A percentile compares a stretch with the other conserved stretches of the same genome.
Evolutionary conservation across 2,888 invertebrate genomes (phyloP).

Genomic region (Lasius platythorax): DNA sequence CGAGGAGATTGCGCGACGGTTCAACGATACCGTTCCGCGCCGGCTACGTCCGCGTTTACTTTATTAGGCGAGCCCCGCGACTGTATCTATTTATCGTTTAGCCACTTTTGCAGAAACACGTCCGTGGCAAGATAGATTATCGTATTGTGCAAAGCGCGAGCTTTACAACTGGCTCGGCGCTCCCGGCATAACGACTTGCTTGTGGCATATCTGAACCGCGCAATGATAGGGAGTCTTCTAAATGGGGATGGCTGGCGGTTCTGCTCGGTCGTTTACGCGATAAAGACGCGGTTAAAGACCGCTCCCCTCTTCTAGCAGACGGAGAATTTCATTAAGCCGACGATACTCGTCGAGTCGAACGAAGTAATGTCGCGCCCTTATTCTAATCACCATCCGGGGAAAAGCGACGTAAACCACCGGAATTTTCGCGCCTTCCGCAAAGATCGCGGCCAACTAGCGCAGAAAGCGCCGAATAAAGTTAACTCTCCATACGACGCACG

Average conservation of each 20-base stretch:
- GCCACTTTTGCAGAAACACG: slow-evolving; percentile 64
- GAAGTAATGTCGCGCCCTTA: slow-evolving; percentile 64
- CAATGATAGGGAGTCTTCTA: slow-evolving; percentile 67
- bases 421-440: slow-evolving; percentile 52
- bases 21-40: slow-evolving; percentile 36
- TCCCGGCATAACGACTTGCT: slow-evolving; percentile 64
- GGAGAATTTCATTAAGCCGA: slow-evolving; percentile 73
- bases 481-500: not conserved
- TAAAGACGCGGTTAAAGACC: slow-evolving; percentile 68
- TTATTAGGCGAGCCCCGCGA: slow-evolving; percentile 17
- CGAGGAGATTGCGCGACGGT: slow-evolving; percentile 31
- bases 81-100: slow-evolving; percentile 62
- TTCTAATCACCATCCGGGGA: slow-evolving; percentile 53
- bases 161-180: slow-evolving; percentile 34
- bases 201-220: slow-evolving; percentile 64
- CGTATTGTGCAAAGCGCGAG: slow-evolving; percentile 44
- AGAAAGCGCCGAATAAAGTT: slow-evolving; percentile 12
- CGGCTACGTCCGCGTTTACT: slow-evolving; percentile 7
- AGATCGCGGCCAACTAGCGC: slow-evolving; percentile 25
- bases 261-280: slow-evolving; percentile 68
- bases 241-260: slow-evolving; percentile 69
- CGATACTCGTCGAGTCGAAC: slow-evolving; percentile 65
- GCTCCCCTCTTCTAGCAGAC: slow-evolving; percentile 62
- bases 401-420: slow-evolving; percentile 13
- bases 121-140: slow-evolving; percentile 64